phyloP scores from a whole-genome alignment of 2,797 vertebrate genomes.

The Silurus lanzhouensis region DNA sequence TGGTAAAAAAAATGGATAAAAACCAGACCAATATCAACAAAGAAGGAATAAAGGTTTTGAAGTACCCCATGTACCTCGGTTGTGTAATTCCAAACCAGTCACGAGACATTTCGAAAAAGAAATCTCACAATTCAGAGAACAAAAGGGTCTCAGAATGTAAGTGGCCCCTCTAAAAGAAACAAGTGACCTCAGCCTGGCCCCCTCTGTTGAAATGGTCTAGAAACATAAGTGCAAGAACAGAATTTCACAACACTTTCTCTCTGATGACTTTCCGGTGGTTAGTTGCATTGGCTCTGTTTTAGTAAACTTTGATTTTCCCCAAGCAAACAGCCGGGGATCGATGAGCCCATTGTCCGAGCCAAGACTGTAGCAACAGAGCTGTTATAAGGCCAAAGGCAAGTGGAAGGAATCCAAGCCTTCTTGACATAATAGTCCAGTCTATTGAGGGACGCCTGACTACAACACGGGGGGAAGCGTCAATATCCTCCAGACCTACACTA shows the following conservation, averaged over 20 bases:
- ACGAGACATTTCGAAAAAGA: not conserved
- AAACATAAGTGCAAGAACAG: constrained; percentile 14
- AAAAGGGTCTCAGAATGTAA: not conserved
- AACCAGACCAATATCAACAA: not conserved
- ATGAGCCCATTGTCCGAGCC: constrained; percentile 23
- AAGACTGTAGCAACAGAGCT: constrained; percentile 43
- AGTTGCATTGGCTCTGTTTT: constrained; percentile 26
- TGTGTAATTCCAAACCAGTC: not conserved
- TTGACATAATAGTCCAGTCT: constrained; percentile 41
- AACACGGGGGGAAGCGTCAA: constrained; percentile 25
- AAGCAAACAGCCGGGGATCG: constrained; percentile 41
- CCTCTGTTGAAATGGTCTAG: constrained; percentile 28
- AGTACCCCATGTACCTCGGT: not conserved
- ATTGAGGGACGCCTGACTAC: constrained; percentile 18
- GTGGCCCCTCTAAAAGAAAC: not conserved
- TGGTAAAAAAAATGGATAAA: not conserved
- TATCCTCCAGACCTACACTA: constrained; percentile 47
- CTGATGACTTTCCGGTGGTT: constrained; percentile 25
- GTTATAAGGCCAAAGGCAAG: constrained; percentile 42
- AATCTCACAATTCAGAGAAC: not conserved
- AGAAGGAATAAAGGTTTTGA: not conserved
- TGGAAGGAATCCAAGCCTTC: constrained; percentile 43
- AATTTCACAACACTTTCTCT: constrained; percentile 28
- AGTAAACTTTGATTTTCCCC: constrained; percentile 40
- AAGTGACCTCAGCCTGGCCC: constrained; percentile 10